Evolutionary conservation across 2,113 vertebrate species (phyloP), one percentile per base, ranked within the genome.

Genomic region (Bufo bufo): DNA sequence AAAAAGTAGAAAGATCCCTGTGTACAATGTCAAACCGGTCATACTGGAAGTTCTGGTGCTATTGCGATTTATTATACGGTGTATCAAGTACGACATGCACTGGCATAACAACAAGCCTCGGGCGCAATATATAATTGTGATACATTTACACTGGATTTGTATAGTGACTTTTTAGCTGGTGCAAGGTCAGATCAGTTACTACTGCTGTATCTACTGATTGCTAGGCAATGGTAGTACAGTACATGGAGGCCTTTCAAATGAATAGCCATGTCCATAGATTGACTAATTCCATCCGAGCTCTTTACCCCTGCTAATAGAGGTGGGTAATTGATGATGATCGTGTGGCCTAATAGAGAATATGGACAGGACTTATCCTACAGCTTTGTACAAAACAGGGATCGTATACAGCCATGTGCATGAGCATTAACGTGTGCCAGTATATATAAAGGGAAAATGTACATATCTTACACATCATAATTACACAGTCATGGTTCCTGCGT

Each of bases 21-120:
- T 65, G 61, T 83, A 52, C 63, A 69, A 66, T 20, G 45, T 84
- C 59, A 33, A 54, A n/a, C 54, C 49, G 12, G 82, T 84, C 59
- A 65, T 45, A 50, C 47, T 7, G 63, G 45, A 65, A 20, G 19
- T 65, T 19, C 19, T 63, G n/a, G 49, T 78, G 47, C 4, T 78
- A 23, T 12, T 45, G 69, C 72, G 50, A 45, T 75, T 50, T 50
- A 75, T 75, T 75, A 20, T 49, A 75, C 3, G 20, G 16, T 20
- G 45, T 20, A 49, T 75, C 50, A 20, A 75, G 2, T 50, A 50
- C 11, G 10, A 20, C 14, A 47, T 72, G 45, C 13, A 47, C 33
- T 16, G 69, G 69, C 33, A 45, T 45, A 45, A 72, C 23, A 71
- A 71, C 23, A 72, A 45, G 33, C 0, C 9, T 33, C 3, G 9